These are phyloP conservation scores for Colaptes auratus DNA, from an alignment of 2,113 vertebrate genomes.

Conservation along the genomic window DNA sequence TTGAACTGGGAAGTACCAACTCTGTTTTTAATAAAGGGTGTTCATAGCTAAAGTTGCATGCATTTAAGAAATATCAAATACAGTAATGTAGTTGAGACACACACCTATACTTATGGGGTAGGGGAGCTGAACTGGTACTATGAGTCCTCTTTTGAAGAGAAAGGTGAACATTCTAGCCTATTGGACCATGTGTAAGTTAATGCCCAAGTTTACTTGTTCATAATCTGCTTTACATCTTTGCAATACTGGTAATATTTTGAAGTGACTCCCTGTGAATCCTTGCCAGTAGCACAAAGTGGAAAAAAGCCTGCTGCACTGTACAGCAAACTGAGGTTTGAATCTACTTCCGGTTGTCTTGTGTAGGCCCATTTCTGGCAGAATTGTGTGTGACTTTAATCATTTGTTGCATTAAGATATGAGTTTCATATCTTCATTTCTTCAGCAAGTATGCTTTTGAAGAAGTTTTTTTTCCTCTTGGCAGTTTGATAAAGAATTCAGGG, in stretches of 20 bases:
- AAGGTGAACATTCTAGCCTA: not conserved
- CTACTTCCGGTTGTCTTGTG: conserved; percentile 58
- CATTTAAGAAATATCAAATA: not conserved
- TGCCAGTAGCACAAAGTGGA: conserved; percentile 31
- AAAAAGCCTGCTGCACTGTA: conserved; percentile 40
- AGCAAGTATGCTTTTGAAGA: conserved; percentile 68
- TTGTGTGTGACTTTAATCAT: conserved; percentile 66
- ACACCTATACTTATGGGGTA: not conserved
- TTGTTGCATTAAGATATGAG: conserved; percentile 71
- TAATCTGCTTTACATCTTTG: not conserved
- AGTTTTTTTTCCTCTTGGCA: conserved; percentile 50
- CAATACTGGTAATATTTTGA: conserved; percentile 35
- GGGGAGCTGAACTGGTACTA: not conserved
- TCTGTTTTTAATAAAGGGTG: not conserved
- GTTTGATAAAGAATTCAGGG: conserved; percentile 48
- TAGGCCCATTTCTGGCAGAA: conserved; percentile 69
- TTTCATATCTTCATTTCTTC: conserved; percentile 73
- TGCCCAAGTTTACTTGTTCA: not conserved
- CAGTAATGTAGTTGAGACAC: not conserved
- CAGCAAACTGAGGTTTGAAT: conserved; percentile 46
- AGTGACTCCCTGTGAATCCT: conserved; percentile 38
- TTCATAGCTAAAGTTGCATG: not conserved
- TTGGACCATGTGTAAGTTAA: not conserved
- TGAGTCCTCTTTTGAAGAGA: not conserved
- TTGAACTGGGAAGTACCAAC: not conserved